A percentile compares a stretch with the other conserved stretches of the same genome.
These are phyloP conservation scores for Neomicropteryx cornuta DNA, from an alignment of 1,140 invertebrate species.

Conservation along the genomic window DNA sequence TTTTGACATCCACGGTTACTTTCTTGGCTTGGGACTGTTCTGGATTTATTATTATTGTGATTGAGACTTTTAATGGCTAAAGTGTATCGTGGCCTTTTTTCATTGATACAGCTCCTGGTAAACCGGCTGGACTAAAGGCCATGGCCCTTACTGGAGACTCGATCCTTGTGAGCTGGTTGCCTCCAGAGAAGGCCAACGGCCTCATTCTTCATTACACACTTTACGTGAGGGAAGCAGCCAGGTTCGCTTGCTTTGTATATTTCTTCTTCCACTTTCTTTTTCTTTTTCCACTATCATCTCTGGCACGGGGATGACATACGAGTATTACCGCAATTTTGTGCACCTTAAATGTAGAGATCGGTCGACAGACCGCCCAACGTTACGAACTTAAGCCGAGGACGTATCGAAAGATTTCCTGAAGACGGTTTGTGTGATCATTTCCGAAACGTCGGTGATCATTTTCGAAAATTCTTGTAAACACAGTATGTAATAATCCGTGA, in stretches of 20 bases:
- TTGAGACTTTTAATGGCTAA: not conserved
- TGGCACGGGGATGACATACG: not conserved
- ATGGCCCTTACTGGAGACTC: slow-evolving; percentile 64
- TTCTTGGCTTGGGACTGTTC: not conserved
- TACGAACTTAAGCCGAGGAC: no score
- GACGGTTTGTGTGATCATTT: no score
- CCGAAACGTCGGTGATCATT: no score
- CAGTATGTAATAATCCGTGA: no score
- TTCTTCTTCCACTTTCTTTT: no score
- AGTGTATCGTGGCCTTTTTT: not conserved
- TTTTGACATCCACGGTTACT: not conserved
- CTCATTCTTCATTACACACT: slow-evolving; percentile 74
- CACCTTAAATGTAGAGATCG: not conserved
- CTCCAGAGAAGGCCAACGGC: slow-evolving; percentile 68
- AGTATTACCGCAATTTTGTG: not conserved
- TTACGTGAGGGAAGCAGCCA: slow-evolving; percentile 56
- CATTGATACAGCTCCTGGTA: slow-evolving; percentile 55
- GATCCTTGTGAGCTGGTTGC: slow-evolving; percentile 74
- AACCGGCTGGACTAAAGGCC: slow-evolving; percentile 73
- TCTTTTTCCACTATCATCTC: not conserved
- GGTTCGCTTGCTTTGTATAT: no score
- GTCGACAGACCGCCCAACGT: no score
- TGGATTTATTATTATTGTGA: not conserved
- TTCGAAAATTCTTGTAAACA: no score
- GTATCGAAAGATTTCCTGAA: not conserved